Evolutionary conservation across 2,888 invertebrate species (phyloP).

Genomic region (Lottia scabra): DNA sequence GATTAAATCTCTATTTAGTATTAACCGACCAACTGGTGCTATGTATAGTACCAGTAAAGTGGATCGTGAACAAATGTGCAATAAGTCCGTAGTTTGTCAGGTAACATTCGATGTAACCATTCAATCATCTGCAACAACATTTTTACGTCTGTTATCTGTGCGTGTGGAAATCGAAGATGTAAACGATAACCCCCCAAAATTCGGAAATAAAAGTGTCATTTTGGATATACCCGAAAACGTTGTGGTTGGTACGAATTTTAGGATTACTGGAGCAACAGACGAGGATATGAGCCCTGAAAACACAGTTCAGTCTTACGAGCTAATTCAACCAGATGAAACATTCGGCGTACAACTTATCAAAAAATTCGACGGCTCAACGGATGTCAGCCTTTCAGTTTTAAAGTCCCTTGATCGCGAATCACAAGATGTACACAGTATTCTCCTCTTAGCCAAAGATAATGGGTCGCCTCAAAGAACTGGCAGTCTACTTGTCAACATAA

Average conservation of each 20-base stretch:
- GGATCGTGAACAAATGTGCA: slow-evolving; percentile 48
- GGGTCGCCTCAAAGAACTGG: slow-evolving; percentile 53
- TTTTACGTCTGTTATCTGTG: slow-evolving; percentile 46
- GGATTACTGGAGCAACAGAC: slow-evolving; percentile 26
- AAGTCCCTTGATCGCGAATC: slow-evolving; percentile 43
- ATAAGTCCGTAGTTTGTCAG: slow-evolving; percentile 36
- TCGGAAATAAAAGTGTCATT: slow-evolving; percentile 37
- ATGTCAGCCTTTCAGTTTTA: slow-evolving; percentile 47
- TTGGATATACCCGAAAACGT: slow-evolving; percentile 32
- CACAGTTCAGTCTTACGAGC: slow-evolving; percentile 47
- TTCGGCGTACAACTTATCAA: slow-evolving; percentile 43
- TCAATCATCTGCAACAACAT: slow-evolving; percentile 39
- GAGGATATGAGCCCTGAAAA: slow-evolving; percentile 36
- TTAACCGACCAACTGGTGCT: slow-evolving; percentile 40
- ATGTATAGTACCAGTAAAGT: slow-evolving; percentile 42
- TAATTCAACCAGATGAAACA: slow-evolving; percentile 45
- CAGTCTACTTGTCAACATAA: slow-evolving; percentile 35
- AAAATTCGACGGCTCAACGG: slow-evolving; percentile 42
- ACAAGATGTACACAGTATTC: slow-evolving; percentile 48
- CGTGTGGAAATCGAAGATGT: slow-evolving; percentile 45
- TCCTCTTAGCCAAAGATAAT: slow-evolving; percentile 53
- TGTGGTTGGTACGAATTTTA: slow-evolving; percentile 20
- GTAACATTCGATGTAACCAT: slow-evolving; percentile 49
- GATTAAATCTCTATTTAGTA: slow-evolving; percentile 39
- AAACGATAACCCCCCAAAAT: slow-evolving; percentile 51